Evolutionary conservation across 2,113 vertebrate genomes (phyloP).

Genomic region (Gallinago jamesoni): DNA sequence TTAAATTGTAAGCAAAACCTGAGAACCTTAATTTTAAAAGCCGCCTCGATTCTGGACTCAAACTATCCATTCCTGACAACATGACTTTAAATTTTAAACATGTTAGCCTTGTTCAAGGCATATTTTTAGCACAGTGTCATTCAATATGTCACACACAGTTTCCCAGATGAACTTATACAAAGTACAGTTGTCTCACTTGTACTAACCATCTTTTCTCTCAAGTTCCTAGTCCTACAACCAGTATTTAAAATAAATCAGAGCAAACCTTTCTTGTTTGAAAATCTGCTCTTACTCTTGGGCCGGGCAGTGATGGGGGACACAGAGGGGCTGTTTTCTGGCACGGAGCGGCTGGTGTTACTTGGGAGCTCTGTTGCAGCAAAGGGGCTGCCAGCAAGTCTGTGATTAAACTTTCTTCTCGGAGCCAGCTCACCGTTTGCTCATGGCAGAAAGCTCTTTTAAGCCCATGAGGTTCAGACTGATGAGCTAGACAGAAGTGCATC

Average conservation of each 20-base stretch:
- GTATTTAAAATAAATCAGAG: neutral
- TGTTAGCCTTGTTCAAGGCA: neutral
- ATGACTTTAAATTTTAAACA: constrained; percentile 16
- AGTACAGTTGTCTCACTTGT: neutral
- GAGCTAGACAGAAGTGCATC: neutral
- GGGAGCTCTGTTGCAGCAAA: neutral
- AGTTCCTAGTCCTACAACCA: neutral
- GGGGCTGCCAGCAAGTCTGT: neutral
- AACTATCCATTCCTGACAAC: neutral
- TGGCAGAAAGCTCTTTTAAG: neutral
- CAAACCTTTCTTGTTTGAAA: neutral
- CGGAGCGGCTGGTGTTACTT: accelerated
- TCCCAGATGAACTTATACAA: neutral
- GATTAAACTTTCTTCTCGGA: neutral
- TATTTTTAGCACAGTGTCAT: neutral
- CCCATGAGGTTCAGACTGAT: neutral
- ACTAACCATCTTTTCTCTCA: no score
- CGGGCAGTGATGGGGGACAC: accelerated
- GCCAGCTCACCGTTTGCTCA: neutral
- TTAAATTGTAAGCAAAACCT: neutral
- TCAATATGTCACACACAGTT: neutral
- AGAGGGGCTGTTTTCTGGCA: neutral
- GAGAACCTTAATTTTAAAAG: neutral
- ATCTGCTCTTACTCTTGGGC: neutral
- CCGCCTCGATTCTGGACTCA: neutral